A percentile compares a stretch with the other conserved stretches of the same genome.
Conservation (phyloP, 2,113 vertebrate species). For the Lontra canadensis region DNA sequence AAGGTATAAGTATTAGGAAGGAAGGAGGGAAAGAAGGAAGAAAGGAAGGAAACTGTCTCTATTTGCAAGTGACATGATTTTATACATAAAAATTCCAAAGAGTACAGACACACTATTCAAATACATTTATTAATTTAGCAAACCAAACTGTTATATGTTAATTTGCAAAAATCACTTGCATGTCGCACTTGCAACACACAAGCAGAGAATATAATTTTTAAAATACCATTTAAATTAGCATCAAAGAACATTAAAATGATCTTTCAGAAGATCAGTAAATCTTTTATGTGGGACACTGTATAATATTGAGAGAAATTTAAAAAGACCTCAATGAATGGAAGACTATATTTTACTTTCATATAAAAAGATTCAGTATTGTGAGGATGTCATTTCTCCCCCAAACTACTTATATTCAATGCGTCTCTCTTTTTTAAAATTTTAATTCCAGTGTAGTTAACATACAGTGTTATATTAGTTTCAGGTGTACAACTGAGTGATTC, state of each 20-base stretch:
- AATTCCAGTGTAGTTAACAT: background rate
- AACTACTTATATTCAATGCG: background rate
- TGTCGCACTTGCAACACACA: background rate
- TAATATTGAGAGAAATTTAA: background rate
- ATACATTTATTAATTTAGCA: background rate
- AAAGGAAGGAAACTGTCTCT: background rate
- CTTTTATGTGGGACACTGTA: background rate
- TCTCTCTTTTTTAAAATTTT: background rate
- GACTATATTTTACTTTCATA: background rate
- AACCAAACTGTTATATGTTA: background rate
- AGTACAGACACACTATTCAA: background rate
- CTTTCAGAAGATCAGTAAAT: background rate
- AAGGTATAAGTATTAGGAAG: background rate
- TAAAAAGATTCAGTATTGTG: background rate
- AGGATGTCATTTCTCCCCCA: background rate
- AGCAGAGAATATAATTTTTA: background rate
- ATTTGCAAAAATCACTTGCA: background rate
- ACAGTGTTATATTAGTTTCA: background rate
- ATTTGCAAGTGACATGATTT: background rate
- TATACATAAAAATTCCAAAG: background rate
- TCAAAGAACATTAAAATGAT: background rate
- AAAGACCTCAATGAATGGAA: background rate
- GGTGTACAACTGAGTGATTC: background rate
- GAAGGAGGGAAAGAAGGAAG: too few relatives aligned
- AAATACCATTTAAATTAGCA: background rate